Conservation (phyloP, 2,888 invertebrate species). For the Meiosimyza decipiens region DNA sequence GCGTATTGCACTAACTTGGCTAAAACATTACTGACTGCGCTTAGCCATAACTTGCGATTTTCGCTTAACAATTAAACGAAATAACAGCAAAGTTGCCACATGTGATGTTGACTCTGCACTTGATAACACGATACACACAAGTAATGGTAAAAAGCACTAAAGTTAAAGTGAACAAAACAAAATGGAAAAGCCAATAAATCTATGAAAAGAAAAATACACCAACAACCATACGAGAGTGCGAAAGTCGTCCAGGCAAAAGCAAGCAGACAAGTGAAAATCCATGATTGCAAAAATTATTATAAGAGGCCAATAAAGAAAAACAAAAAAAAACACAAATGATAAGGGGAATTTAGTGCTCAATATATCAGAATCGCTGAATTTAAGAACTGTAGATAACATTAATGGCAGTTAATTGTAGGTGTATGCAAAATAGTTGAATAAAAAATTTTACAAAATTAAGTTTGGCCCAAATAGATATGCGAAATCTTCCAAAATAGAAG, state of each 20-base stretch:
- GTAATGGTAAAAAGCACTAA: background rate
- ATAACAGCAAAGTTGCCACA: constrained; percentile 23
- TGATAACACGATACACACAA: constrained; percentile 11
- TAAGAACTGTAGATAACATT: too few relatives aligned
- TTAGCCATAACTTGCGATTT: constrained; percentile 45
- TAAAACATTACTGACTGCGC: constrained; percentile 17
- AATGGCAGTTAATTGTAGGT: too few relatives aligned
- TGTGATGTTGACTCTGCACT: constrained; percentile 9
- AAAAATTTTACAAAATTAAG: too few relatives aligned
- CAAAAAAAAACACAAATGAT: too few relatives aligned
- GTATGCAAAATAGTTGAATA: too few relatives aligned
- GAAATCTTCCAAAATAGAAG: too few relatives aligned
- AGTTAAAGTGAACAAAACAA: background rate
- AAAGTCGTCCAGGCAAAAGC: constrained; percentile 20
- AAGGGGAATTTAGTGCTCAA: too few relatives aligned
- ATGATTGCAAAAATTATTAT: constrained; percentile 8
- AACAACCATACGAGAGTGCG: constrained; percentile 21
- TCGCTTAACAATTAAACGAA: constrained; percentile 47
- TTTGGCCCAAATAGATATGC: too few relatives aligned
- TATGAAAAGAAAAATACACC: constrained; percentile 10
- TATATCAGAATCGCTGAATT: too few relatives aligned
- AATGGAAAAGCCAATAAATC: background rate
- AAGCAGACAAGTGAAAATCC: constrained; percentile 24
- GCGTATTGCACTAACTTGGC: constrained; percentile 11
- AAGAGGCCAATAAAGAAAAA: too few relatives aligned